Base-by-base conservation (phyloP, 2,888 invertebrate genomes). In the Pollenia labialis region DNA sequence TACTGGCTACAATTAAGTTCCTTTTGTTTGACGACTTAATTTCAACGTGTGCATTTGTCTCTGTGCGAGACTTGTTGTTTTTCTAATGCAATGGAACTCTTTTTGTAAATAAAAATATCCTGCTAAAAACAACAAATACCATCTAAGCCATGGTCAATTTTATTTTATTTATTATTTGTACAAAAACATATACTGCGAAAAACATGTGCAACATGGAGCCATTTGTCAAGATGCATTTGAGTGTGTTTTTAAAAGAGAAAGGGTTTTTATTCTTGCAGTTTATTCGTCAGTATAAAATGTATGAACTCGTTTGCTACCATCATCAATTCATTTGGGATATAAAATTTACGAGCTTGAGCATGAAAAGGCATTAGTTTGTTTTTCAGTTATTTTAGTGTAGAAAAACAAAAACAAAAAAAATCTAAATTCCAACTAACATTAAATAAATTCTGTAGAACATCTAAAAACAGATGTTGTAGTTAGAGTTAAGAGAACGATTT, bases 311-410 rank as follows among this genome's bases (percentile, higher is more conserved):
- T 14, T 58, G 12, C 18, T 54, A 32, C 14, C 32, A 75, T 74
- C 81, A 74, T 82, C 74, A 68, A 82, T 82, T 75, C 81, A 82
- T 82, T 82, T 75, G 81, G 75, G 81, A 82, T 75, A 72, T 60
- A 68, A 68, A 75, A 82, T 82, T 82, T 82, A 82, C 75, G 81
- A 69, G 58, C 68, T 60, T 44, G 52, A 60, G 69, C 68, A 82
- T 68, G 58, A 81, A 81, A 60, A 68, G 44, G 60, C 56, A 81
- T 75, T 72, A 62, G 64, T 64, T 81, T 72, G 16, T 6, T 54
- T 46, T 56, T 32, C 16, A 58, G 18, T 76, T 58, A 12, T 69
- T 68, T 68, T 56, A 6, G 23, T 18, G 12, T 11, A 11, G 16
- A 46, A 64, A 16, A 18, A 12, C 12, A 42, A 6, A 42, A 6